Evolutionary conservation across 2,113 vertebrate genomes (phyloP).

Genomic region (Bubo bubo): DNA sequence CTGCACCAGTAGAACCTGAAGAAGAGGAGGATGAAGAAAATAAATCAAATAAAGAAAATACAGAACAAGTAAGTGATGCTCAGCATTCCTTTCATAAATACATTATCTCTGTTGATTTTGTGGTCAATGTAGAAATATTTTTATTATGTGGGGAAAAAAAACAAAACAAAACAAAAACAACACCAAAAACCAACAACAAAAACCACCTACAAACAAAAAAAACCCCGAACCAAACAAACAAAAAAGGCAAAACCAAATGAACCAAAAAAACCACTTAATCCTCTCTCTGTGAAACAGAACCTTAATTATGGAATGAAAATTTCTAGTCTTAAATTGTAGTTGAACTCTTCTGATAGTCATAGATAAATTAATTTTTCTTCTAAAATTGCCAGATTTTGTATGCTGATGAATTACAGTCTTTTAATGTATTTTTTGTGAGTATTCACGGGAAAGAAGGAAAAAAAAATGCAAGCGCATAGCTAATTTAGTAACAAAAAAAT

Average conservation of each 20-base stretch:
- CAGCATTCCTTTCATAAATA: neutral
- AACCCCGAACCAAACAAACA: neutral
- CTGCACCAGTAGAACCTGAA: conserved; percentile 91
- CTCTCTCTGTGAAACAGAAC: neutral
- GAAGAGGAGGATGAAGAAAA: conserved; percentile 97
- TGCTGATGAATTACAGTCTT: neutral
- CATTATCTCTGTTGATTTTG: neutral
- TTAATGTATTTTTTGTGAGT: neutral
- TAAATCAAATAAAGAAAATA: conserved; percentile 92
- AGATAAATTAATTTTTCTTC: neutral
- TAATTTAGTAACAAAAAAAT: neutral
- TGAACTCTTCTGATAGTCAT: neutral
- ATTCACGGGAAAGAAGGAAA: neutral
- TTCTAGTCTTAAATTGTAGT: neutral
- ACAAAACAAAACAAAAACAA: neutral
- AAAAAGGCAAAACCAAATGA: no score
- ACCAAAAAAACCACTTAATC: neutral
- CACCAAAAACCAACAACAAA: no score
- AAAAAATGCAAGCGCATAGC: neutral
- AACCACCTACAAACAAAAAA: neutral
- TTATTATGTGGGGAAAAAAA: neutral
- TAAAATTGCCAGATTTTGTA: neutral
- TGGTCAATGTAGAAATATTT: neutral
- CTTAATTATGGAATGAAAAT: neutral
- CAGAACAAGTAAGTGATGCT: conserved; percentile 84